Percentiles rank a stretch among this genome's conserved stretches.
phyloP scores from a whole-genome alignment of 2,888 invertebrate genomes.

The Drosophila acutilabella region DNA sequence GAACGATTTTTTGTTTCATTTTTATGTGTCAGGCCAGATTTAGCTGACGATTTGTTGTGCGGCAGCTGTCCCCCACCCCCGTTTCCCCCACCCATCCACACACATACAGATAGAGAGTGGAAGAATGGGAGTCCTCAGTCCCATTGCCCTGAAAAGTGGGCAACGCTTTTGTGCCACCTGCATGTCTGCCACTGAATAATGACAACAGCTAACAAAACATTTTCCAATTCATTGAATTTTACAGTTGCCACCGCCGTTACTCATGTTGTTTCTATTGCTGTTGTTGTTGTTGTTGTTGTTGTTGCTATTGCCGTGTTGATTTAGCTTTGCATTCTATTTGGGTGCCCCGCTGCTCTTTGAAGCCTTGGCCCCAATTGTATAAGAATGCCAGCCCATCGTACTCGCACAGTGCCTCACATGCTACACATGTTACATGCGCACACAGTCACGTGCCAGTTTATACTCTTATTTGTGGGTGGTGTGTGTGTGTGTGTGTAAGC shows the following conservation, averaged over 20 bases:
- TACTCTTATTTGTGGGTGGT: slow-evolving; percentile 19
- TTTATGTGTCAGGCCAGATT: slow-evolving; percentile 59
- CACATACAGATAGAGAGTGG: not conserved
- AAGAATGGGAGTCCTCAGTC: not conserved
- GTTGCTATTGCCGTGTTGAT: slow-evolving; percentile 49
- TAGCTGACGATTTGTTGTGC: slow-evolving; percentile 56
- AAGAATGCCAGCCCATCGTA: slow-evolving; percentile 41
- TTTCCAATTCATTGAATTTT: slow-evolving; percentile 83
- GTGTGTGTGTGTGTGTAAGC: slow-evolving; percentile 38
- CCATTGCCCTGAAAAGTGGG: slow-evolving; percentile 33
- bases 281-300: slow-evolving; percentile 10
- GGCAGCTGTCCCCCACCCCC: slow-evolving; percentile 27
- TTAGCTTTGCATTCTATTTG: slow-evolving; percentile 57
- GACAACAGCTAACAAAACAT: slow-evolving; percentile 77
- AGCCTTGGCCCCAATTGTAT: slow-evolving; percentile 62
- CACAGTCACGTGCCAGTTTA: slow-evolving; percentile 59
- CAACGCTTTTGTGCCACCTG: slow-evolving; percentile 60
- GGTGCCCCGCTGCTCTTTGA: slow-evolving; percentile 54
- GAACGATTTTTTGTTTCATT: slow-evolving; percentile 45
- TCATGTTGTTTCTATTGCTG: slow-evolving; percentile 11
- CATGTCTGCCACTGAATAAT: slow-evolving; percentile 70
- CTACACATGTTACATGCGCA: slow-evolving; percentile 30
- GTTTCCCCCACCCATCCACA: not conserved
- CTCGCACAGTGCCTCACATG: slow-evolving; percentile 9
- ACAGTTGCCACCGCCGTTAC: slow-evolving; percentile 66